These are phyloP conservation scores for Oxytorus armatus DNA, from an alignment of 2,888 invertebrate species.

Conservation along the genomic window DNA sequence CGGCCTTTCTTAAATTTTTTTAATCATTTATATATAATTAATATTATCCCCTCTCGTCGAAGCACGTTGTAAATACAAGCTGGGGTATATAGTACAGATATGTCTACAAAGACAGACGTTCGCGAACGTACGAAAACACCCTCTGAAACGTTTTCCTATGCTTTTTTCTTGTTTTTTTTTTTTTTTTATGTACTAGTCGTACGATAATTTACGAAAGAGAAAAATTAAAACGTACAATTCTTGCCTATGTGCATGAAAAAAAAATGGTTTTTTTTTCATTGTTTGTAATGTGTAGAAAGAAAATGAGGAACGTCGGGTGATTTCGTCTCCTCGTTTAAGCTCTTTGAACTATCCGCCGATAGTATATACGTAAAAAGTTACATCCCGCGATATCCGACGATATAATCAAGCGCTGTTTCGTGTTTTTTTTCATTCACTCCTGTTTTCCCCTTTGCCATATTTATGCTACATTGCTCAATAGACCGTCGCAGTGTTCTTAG, in stretches of 20 bases:
- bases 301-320: constrained; percentile 62
- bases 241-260: neutral
- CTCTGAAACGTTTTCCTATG: constrained; percentile 15
- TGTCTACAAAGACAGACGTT: constrained; percentile 35
- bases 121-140: constrained; percentile 21
- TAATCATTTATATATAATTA: neutral
- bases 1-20: neutral
- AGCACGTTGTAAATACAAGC: constrained; percentile 42
- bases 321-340: constrained; percentile 57
- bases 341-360: constrained; percentile 40
- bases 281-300: constrained; percentile 28
- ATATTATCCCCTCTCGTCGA: constrained; percentile 8
- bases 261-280: neutral
- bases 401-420: constrained; percentile 30
- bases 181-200: neutral
- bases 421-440: constrained; percentile 1
- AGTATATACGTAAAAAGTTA: constrained; percentile 21
- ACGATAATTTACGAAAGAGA: constrained; percentile 21
- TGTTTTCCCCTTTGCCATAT: constrained; percentile 14
- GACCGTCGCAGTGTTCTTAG: constrained; percentile 73
- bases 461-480: constrained; percentile 37
- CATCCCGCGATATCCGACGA: constrained; percentile 30
- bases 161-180: too few species aligned
- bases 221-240: constrained; percentile 8
- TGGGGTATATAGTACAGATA: constrained; percentile 50